A percentile compares a stretch with the other conserved stretches of the same genome.
phyloP scores from a whole-genome alignment of 2,113 vertebrate species.

The Ploceus nigricollis region DNA sequence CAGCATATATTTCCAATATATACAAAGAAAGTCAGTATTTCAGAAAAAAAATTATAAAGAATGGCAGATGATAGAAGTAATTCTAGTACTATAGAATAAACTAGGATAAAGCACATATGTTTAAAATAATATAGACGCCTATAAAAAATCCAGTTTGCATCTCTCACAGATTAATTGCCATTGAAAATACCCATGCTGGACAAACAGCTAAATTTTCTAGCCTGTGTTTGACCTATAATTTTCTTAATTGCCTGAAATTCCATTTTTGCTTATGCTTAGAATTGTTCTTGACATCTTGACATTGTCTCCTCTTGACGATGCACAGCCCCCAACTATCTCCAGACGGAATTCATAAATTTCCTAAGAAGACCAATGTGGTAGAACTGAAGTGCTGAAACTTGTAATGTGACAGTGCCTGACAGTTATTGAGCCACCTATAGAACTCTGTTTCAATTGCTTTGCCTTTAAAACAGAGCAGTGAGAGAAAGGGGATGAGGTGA shows the following conservation, averaged over 20 bases:
- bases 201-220: background rate
- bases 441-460: background rate
- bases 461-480: background rate
- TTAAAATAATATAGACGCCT: background rate
- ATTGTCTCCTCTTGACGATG: background rate
- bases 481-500: background rate
- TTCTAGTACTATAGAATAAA: background rate
- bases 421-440: background rate
- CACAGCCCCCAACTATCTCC: background rate
- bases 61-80: background rate
- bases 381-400: background rate
- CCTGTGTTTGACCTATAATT: background rate
- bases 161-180: background rate
- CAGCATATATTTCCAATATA: background rate
- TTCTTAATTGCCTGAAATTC: background rate
- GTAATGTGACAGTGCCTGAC: background rate
- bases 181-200: background rate
- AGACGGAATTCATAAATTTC: background rate
- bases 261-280: background rate
- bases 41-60: background rate
- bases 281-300: no score
- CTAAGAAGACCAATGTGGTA: background rate
- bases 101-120: fast-evolving
- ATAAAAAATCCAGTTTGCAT: background rate
- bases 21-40: background rate